Percentiles rank a stretch among this genome's conserved stretches.
phyloP scores from a whole-genome alignment of 2,888 invertebrate genomes.

The Chydorus sphaericus region DNA sequence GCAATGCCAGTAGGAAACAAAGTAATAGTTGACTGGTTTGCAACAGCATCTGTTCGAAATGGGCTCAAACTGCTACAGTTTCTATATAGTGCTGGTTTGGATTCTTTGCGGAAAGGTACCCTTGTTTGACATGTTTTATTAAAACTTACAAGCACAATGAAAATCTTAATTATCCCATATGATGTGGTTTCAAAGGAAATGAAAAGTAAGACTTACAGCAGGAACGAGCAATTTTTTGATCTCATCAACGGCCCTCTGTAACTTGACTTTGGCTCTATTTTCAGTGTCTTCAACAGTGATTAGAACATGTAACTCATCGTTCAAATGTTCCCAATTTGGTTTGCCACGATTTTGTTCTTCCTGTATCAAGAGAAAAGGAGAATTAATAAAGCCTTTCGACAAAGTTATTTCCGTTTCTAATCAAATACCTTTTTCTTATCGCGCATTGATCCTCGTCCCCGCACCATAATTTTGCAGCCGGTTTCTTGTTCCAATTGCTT shows the following conservation, averaged over 20 bases:
- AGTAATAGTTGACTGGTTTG: too few species aligned
- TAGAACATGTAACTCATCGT: conserved; percentile 94
- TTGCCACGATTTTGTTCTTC: conserved; percentile 98
- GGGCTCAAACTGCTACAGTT: too few species aligned
- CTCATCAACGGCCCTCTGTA: conserved; percentile 92
- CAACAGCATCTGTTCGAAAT: too few species aligned
- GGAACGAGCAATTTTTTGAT: conserved; percentile 94
- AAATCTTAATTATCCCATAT: background rate
- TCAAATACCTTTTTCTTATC: conserved; percentile 95
- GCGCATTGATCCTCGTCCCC: conserved; percentile 98
- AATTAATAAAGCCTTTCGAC: background rate
- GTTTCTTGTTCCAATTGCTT: conserved; percentile 99
- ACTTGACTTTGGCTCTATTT: conserved; percentile 86
- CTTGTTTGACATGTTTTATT: too few species aligned
- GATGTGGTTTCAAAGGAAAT: too few species aligned
- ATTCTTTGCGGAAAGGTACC: too few species aligned
- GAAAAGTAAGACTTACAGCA: conserved; percentile 42
- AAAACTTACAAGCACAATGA: background rate
- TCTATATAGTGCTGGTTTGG: too few species aligned
- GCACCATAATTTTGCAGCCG: conserved; percentile 99
- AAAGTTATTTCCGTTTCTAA: background rate
- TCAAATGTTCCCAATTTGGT: conserved; percentile 99
- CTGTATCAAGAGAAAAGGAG: conserved; percentile 36
- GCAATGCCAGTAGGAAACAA: too few species aligned
- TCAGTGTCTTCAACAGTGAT: conserved; percentile 98